A percentile compares a stretch with the other conserved stretches of the same genome.
These are phyloP conservation scores for Eupithecia dodoneata DNA, from an alignment of 2,888 invertebrate genomes.

Conservation along the genomic window DNA sequence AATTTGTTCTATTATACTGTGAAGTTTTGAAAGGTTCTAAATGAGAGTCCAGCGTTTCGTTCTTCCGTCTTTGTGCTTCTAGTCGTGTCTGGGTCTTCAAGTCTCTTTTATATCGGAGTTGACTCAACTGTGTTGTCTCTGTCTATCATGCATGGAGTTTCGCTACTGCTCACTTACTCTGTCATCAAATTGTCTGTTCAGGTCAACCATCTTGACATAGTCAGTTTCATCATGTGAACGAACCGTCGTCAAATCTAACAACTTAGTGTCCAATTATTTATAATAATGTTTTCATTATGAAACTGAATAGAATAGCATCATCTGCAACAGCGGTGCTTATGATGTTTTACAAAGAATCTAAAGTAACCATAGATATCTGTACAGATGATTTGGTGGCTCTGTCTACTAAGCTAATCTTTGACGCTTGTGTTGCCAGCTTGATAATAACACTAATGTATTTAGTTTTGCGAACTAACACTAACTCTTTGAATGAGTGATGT, in stretches of 20 bases:
- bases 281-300: not conserved
- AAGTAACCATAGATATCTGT: not conserved
- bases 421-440: constrained; percentile 40
- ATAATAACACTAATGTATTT: constrained; percentile 39
- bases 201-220: not conserved
- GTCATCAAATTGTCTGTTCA: not conserved
- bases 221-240: not conserved
- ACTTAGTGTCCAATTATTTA: not conserved
- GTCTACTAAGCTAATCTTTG: constrained; percentile 46
- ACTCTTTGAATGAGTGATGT: constrained; percentile 70
- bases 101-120: constrained; percentile 62
- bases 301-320: not conserved
- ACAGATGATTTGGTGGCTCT: constrained; percentile 1
- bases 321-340: constrained; percentile 14
- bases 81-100: constrained; percentile 59
- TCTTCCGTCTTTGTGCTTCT: constrained; percentile 57
- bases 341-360: not conserved
- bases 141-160: constrained; percentile 46
- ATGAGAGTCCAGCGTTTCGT: constrained; percentile 72
- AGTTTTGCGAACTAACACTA: constrained; percentile 45
- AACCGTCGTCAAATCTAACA: not conserved
- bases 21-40: constrained; percentile 63
- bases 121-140: constrained; percentile 47
- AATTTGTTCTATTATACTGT: constrained; percentile 22
- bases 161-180: constrained; percentile 47